Evolutionary conservation across 2,797 vertebrate species (phyloP), one percentile per base, ranked within the genome.

Genomic region (Ctenosaura bakeri): DNA sequence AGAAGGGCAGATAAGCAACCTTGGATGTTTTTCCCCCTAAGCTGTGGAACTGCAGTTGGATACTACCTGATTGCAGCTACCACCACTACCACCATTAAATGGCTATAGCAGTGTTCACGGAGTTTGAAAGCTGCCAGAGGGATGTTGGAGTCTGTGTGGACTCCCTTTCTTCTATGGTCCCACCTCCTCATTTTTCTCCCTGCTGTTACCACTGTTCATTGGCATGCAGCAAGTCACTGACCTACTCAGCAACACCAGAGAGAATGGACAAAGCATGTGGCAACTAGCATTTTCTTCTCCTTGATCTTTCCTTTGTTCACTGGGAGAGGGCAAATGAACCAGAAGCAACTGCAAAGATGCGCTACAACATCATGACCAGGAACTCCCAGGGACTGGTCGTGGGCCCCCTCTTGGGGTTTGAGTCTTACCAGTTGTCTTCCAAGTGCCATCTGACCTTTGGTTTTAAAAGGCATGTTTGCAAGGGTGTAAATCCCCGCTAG

Each of bases 401-500:
- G 22, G 26, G 9, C 29, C 66, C 66, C 29, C 29, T 69, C 6
- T 32, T 10, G 66, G 29, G 10, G 7, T 69, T 69, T 32, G 20
- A 42, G 35, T 88, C 50, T 64, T 12, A 4, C 62, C 42, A 54
- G 42, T 74, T 38, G 69, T 71, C 78, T 89, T 71, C 54, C 56
- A 88, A 73, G 66, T 77, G 6, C 0, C 79, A 42, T 91, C 81
- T 82, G 79, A 6, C 32, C 85, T 0, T 0, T 12, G 50, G 42
- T 24, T 93, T 91, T 87, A 82, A 92, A 91, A 91, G 7, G 2
- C 71, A 87, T 9, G 10, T 86, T 92, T 20, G 69, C 74, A 90
- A 89, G 66, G 6, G 10, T 90, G 78, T 16, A 90, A 87, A 93
- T 26, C 29, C 86, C 16, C 83, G 18, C 46, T 79, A 42, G 91